Evolutionary conservation across 1,140 invertebrate species (phyloP), one percentile per base, ranked within the genome.

Genomic region (Meloidogyne exigua): DNA sequence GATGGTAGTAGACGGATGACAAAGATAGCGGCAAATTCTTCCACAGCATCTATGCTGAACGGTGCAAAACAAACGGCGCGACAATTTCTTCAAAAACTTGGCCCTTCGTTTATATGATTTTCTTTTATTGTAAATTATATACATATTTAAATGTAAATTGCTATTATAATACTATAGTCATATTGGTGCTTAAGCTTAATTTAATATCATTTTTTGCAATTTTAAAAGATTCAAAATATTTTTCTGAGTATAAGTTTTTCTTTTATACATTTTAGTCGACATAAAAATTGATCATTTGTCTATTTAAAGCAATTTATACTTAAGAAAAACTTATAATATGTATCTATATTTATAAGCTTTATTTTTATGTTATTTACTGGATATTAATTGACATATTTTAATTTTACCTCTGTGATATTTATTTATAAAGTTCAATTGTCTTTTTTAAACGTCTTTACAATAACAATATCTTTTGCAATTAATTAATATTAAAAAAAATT

Each of bases 71-170:
- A 39, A 39, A 68, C 36, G n/a, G 66, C 21, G 12, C 36, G 28
- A 39, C 28, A 72, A 39, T 32, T 57, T 32, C 26, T 44, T 64
- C n/a, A 72, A 72, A 32, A 64, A 28, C 18, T 72, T 21, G 44
- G 70, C 7, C 21, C 15, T 21, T 28, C 70, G 2, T 72, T 21
- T 32, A 32, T 26, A 44, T 72, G 26, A 28, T 32, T 80, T 82
- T 42, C 69, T 65, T 28, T 83, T 83, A n/a, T 68, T 79, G 80
- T 39, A 76, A 82, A 25, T n/a, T 80, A 1, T 83, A 65, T 39
- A 32, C 2, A 32, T n/a, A n/a, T n/a, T n/a, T n/a, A n/a, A n/a
- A 32, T 65, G 23, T 65, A 65, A 65, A 65, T 65, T 65, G 23
- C 10, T 11, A 65, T 10, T 25, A 10, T 32, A 32, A 3, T 32